These are phyloP conservation scores for Apamea sordens DNA, from an alignment of 2,888 invertebrate genomes.

Conservation along the genomic window DNA sequence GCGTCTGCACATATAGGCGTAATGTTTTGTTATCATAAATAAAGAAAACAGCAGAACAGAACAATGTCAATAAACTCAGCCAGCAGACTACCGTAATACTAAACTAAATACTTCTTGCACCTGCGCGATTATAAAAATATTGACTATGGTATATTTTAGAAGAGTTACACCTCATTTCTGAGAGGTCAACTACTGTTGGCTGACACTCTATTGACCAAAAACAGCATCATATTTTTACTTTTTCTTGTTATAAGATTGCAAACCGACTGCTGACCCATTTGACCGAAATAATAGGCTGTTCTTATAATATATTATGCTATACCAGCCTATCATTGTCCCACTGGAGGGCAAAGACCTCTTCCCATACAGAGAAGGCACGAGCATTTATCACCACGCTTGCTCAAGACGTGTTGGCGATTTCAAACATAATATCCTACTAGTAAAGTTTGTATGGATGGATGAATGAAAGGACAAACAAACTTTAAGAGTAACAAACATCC, in stretches of 20 bases:
- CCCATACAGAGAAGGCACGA: no score
- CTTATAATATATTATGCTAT: no score
- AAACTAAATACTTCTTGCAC: conserved; percentile 82
- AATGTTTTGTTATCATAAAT: no score
- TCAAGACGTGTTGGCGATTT: no score
- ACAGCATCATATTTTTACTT: neutral
- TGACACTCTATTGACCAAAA: conserved; percentile 1
- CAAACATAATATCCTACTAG: no score
- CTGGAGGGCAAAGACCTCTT: neutral
- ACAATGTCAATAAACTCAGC: conserved; percentile 42
- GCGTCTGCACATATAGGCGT: no score
- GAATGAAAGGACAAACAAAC: no score
- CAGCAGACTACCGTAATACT: conserved; percentile 70
- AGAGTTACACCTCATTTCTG: conserved; percentile 54
- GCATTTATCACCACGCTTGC: no score
- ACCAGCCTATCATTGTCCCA: neutral
- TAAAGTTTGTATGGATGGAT: no score
- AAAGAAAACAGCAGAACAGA: neutral
- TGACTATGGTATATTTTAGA: conserved; percentile 73
- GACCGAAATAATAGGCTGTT: neutral
- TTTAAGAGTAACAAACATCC: no score
- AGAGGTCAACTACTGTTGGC: conserved; percentile 26
- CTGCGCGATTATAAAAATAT: conserved; percentile 85
- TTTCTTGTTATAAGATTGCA: neutral
- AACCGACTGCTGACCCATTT: neutral